Percentiles rank a stretch among this genome's conserved stretches.
phyloP scores from a whole-genome alignment of 2,888 invertebrate species.

The Patella ulyssiponensis region DNA sequence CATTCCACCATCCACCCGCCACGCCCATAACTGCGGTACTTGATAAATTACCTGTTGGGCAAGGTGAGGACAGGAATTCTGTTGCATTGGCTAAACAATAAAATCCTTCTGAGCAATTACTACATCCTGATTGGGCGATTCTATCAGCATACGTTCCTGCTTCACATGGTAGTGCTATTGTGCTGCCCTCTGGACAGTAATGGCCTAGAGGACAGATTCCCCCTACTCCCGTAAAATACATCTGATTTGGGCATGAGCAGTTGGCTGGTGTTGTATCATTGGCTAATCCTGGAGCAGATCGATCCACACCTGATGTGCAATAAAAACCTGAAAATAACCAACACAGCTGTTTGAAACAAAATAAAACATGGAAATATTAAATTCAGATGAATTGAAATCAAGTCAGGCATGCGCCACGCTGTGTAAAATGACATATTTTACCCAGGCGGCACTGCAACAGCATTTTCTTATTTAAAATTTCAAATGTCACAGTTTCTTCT shows the following conservation, averaged over 20 bases:
- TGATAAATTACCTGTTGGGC: conserved; percentile 46
- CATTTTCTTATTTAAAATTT: no score
- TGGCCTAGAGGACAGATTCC: conserved; percentile 65
- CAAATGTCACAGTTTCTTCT: no score
- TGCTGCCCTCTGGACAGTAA: conserved; percentile 57
- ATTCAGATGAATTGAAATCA: neutral
- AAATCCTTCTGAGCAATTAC: conserved; percentile 50
- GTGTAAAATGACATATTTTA: no score
- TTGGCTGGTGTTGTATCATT: conserved; percentile 47
- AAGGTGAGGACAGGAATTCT: conserved; percentile 44
- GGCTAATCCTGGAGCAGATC: conserved; percentile 54
- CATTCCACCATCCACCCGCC: no score
- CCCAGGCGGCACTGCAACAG: no score
- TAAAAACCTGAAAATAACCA: conserved; percentile 56
- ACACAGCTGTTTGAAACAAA: neutral
- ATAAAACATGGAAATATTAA: neutral
- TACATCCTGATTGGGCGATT: conserved; percentile 45
- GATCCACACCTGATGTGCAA: conserved; percentile 66
- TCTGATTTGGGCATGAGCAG: conserved; percentile 54
- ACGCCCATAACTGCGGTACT: no score
- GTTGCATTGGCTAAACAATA: conserved; percentile 54
- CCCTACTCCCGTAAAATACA: conserved; percentile 60
- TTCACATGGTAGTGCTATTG: conserved; percentile 43
- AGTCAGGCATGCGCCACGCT: neutral
- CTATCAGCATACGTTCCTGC: conserved; percentile 52